These are phyloP conservation scores for Lepisosteus oculatus DNA, from an alignment of 2,113 vertebrate genomes.

Conservation along the genomic window DNA sequence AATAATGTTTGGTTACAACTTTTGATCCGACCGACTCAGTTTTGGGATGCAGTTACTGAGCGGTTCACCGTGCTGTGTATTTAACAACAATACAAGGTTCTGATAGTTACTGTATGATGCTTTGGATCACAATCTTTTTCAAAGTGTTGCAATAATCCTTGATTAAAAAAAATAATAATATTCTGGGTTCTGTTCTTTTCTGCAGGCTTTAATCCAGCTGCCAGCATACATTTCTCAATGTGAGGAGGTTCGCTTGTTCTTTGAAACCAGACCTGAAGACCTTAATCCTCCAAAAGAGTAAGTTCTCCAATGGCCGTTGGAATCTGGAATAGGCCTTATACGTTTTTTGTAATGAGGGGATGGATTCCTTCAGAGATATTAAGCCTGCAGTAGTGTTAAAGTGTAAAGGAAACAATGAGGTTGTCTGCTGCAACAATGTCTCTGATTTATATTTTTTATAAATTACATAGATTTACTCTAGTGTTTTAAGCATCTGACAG, in stretches of 20 bases:
- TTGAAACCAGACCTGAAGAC: conserved; percentile 93
- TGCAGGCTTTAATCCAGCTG: conserved; percentile 90
- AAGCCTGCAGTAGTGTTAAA: not conserved
- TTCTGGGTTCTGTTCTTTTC: not conserved
- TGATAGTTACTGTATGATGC: no score
- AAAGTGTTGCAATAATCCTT: no score
- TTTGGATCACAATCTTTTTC: no score
- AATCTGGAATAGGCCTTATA: no score
- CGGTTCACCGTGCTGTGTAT: no score
- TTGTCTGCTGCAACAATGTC: not conserved
- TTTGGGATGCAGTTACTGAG: no score
- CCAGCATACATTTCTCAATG: conserved; percentile 97
- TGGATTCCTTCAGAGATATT: not conserved
- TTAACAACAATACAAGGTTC: no score
- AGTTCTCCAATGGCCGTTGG: conserved; percentile 39
- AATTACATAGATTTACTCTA: conserved; percentile 28
- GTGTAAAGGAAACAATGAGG: not conserved
- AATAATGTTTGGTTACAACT: no score
- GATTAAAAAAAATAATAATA: no score
- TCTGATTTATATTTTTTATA: conserved; percentile 11
- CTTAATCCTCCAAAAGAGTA: conserved; percentile 92
- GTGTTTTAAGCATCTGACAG: conserved; percentile 27
- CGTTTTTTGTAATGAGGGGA: not conserved
- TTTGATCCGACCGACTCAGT: no score
- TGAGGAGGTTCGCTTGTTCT: conserved; percentile 93